Percentiles rank a stretch among this genome's conserved stretches.
Evolutionary conservation across 2,888 invertebrate genomes (phyloP).

Genomic region (Hirtodrosophila cameraria): DNA sequence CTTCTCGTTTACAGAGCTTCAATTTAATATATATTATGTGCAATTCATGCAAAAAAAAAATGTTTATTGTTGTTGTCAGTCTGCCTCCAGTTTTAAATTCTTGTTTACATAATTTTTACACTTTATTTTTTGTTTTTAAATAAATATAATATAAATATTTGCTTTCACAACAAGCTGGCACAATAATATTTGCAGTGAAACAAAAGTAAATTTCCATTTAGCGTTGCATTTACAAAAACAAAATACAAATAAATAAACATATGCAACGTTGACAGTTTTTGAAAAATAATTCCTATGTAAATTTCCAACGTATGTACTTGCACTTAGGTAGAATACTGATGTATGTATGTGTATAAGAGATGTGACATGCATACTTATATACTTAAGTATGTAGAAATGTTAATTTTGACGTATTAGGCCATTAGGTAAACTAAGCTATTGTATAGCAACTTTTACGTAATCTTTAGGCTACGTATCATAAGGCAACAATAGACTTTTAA

Average conservation of each 20-base stretch:
- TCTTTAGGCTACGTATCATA: not conserved
- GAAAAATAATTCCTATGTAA: conserved; percentile 1
- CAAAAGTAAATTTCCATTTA: conserved; percentile 8
- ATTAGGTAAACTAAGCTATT: not conserved
- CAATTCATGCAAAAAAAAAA: not conserved
- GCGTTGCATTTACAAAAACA: conserved; percentile 2
- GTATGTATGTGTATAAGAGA: not conserved
- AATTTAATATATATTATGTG: not conserved
- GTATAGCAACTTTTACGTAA: not conserved
- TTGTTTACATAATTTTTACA: conserved; percentile 1
- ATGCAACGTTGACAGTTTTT: conserved; percentile 4
- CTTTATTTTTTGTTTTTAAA: not conserved
- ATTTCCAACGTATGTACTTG: not conserved
- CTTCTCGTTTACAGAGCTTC: not conserved
- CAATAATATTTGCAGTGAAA: conserved; percentile 48
- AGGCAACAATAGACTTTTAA: not conserved
- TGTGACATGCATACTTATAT: not conserved
- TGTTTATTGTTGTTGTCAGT: conserved; percentile 5
- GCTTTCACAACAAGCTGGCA: conserved; percentile 24
- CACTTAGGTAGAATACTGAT: not conserved
- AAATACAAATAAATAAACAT: not conserved
- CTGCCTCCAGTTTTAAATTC: conserved; percentile 3
- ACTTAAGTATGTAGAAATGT: not conserved
- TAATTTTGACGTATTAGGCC: not conserved
- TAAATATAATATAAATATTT: conserved; percentile 31